A percentile compares a stretch with the other conserved stretches of the same genome.
Conservation (phyloP, 1,140 invertebrate species). For the Ridgeia piscesae region DNA sequence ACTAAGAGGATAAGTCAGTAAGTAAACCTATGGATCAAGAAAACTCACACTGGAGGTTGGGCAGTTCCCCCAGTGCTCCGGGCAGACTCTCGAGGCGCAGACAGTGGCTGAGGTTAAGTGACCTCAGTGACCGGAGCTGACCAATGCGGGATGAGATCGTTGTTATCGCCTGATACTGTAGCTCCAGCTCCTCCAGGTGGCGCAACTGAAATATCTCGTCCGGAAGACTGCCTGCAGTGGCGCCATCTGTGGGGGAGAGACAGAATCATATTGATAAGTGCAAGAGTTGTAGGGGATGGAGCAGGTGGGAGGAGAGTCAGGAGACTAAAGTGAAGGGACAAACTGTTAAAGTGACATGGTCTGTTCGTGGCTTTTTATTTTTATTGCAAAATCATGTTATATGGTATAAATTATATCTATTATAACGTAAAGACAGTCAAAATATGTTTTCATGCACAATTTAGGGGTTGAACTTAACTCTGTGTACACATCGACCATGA, state of each 20-base stretch:
- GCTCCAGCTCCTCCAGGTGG: conserved; percentile 37
- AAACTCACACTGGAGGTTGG: conserved; percentile 34
- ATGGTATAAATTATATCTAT: too few species aligned
- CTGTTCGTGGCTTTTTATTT: too few species aligned
- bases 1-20: background rate
- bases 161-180: conserved; percentile 44
- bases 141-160: conserved; percentile 40
- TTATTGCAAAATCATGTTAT: too few species aligned
- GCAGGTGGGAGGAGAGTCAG: too few species aligned
- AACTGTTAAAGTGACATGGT: too few species aligned
- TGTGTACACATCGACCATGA: too few species aligned
- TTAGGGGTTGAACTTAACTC: too few species aligned
- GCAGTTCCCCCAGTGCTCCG: background rate
- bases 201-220: conserved; percentile 40
- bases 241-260: background rate
- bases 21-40: conserved; percentile 7
- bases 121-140: conserved; percentile 39
- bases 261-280: background rate
- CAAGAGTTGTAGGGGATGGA: too few species aligned
- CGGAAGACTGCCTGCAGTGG: conserved; percentile 42
- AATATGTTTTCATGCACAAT: too few species aligned
- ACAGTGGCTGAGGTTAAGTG: conserved; percentile 38
- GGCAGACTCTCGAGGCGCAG: conserved; percentile 36
- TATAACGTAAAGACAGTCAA: too few species aligned
- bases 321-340: too few species aligned